Conservation (phyloP, 2,888 invertebrate genomes). For the Sympetrum striolatum region DNA sequence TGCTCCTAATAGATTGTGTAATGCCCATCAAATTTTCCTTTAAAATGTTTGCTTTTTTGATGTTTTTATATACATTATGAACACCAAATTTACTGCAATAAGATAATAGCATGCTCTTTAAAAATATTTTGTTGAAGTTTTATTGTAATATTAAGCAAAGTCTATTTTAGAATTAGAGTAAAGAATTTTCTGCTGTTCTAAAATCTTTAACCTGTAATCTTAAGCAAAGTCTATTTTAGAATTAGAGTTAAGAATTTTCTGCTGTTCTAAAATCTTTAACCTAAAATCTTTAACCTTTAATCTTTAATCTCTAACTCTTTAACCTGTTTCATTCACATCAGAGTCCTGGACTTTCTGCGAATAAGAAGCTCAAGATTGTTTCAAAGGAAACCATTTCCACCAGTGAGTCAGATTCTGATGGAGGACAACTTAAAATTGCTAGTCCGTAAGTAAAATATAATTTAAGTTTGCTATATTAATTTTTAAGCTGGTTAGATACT, state of each 20-base stretch:
- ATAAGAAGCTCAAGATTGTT: slow-evolving; percentile 86
- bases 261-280: not conserved
- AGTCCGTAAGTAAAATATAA: slow-evolving; percentile 62
- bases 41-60: no score
- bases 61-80: no score
- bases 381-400: slow-evolving; percentile 96
- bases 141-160: no score
- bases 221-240: not conserved
- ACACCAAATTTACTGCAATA: no score
- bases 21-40: no score
- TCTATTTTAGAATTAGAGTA: no score
- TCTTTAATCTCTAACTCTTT: not conserved
- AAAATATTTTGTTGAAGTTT: no score
- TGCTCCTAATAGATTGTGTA: no score
- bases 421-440: slow-evolving; percentile 62
- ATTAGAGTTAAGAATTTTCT: not conserved
- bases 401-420: slow-evolving; percentile 72
- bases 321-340: not conserved
- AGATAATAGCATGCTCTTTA: no score
- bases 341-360: slow-evolving; percentile 70
- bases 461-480: slow-evolving; percentile 49
- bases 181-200: no score
- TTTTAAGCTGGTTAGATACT: not conserved
- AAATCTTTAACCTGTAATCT: no score
- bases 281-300: not conserved